These are phyloP conservation scores for Cryptoprocta ferox DNA, from an alignment of 2,797 vertebrate species.

Conservation along the genomic window DNA sequence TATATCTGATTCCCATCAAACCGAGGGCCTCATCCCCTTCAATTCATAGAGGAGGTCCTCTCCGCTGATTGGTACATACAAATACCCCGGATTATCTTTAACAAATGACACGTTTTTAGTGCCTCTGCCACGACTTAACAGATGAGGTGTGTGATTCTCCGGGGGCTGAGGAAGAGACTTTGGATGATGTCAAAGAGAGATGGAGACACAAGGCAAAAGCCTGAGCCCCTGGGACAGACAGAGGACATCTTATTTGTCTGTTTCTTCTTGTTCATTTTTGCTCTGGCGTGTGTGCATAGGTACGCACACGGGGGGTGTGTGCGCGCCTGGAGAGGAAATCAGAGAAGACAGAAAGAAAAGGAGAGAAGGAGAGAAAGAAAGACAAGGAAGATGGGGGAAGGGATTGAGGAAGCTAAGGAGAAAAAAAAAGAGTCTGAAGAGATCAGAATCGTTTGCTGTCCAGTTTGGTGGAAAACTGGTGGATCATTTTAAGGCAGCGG, in stretches of 20 bases:
- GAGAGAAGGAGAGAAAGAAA: too few relatives aligned
- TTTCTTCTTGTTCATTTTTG: neutral
- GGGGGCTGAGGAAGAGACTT: neutral
- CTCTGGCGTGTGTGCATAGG: too few relatives aligned
- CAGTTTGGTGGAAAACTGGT: neutral
- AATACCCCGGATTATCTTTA: neutral
- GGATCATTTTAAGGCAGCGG: neutral
- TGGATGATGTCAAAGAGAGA: neutral
- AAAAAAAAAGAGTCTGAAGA: neutral
- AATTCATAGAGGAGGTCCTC: neutral
- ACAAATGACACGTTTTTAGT: neutral
- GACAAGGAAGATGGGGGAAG: too few relatives aligned
- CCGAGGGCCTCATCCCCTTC: neutral
- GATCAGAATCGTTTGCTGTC: neutral
- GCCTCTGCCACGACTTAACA: neutral
- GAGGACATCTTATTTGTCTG: neutral
- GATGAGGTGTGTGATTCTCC: neutral
- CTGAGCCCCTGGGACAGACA: neutral
- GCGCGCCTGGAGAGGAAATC: neutral
- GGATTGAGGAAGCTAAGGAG: neutral
- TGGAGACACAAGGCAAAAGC: neutral
- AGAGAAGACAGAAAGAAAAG: neutral
- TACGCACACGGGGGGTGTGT: neutral
- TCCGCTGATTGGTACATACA: neutral
- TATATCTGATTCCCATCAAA: slow-evolving; percentile 44